Percentiles rank a stretch among this genome's conserved stretches.
Conservation (phyloP, 1,140 invertebrate species). For the Drosophila pachea region DNA sequence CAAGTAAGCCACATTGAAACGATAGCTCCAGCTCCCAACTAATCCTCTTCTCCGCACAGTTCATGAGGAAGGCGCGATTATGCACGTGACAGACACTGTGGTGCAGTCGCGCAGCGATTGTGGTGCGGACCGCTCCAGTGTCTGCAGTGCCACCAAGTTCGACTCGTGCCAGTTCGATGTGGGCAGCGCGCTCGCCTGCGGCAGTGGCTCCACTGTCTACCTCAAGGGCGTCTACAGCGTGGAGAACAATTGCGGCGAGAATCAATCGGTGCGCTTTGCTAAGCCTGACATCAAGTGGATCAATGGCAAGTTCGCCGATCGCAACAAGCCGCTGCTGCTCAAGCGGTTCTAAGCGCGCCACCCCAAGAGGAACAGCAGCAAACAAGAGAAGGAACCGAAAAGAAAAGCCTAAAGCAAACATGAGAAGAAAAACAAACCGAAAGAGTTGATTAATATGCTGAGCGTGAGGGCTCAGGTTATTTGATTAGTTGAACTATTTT, state of each 20-base stretch:
- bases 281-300: constrained; percentile 78
- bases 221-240: constrained; percentile 87
- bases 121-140: constrained; percentile 56
- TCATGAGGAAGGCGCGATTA: constrained; percentile 84
- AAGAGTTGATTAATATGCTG: constrained; percentile 16
- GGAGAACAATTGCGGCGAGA: constrained; percentile 82
- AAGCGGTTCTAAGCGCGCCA: constrained; percentile 54
- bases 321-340: constrained; percentile 65
- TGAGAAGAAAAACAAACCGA: neutral
- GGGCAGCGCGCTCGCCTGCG: constrained; percentile 88
- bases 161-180: constrained; percentile 85
- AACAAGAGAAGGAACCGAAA: neutral
- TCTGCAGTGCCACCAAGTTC: constrained; percentile 80
- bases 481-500: constrained; percentile 56
- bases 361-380: constrained; percentile 1
- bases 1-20: constrained; percentile 81
- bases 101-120: constrained; percentile 76
- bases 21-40: no score
- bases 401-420: constrained; percentile 1
- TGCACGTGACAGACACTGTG: constrained; percentile 86
- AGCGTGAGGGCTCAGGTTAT: constrained; percentile 24
- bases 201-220: constrained; percentile 84
- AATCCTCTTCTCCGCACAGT: constrained; percentile 69
- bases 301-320: constrained; percentile 64
- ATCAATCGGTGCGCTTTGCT: constrained; percentile 67